phyloP scores from a whole-genome alignment of 2,888 invertebrate genomes.

The Macrosoma leucophasiata region DNA sequence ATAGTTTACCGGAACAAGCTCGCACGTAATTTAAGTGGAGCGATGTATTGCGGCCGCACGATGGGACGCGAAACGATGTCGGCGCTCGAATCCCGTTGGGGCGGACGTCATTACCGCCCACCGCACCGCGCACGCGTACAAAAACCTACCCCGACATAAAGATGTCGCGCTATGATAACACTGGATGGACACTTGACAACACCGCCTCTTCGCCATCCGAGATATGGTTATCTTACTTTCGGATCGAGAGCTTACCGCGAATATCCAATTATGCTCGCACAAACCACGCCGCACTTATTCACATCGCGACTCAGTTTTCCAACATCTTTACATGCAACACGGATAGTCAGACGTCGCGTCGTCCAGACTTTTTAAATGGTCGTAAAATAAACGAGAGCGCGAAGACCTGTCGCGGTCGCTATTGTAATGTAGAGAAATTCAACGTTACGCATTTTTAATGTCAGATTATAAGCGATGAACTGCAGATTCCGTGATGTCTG shows the following conservation, averaged over 20 bases:
- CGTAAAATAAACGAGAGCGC: slow-evolving; percentile 49
- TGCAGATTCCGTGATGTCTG: slow-evolving; percentile 30
- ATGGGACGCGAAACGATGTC: slow-evolving; percentile 71
- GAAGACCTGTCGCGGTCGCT: slow-evolving; percentile 45
- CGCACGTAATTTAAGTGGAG: slow-evolving; percentile 67
- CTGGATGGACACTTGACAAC: slow-evolving; percentile 59
- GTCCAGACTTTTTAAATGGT: slow-evolving; percentile 41
- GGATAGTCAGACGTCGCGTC: slow-evolving; percentile 32
- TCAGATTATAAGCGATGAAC: slow-evolving; percentile 43
- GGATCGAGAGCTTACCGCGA: slow-evolving; percentile 50
- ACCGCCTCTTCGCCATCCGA: slow-evolving; percentile 43
- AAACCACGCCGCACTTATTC: slow-evolving; percentile 46
- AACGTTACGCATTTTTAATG: slow-evolving; percentile 54
- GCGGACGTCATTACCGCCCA: slow-evolving; percentile 71
- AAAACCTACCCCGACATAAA: slow-evolving; percentile 62
- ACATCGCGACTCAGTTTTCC: slow-evolving; percentile 38
- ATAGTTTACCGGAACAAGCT: slow-evolving; percentile 65
- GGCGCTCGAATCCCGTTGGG: slow-evolving; percentile 68
- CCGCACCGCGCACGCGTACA: slow-evolving; percentile 61
- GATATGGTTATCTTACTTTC: slow-evolving; percentile 44
- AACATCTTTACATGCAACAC: slow-evolving; percentile 47
- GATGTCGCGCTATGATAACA: slow-evolving; percentile 65
- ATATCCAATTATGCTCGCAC: slow-evolving; percentile 57
- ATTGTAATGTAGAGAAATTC: slow-evolving; percentile 41
- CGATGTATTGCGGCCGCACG: slow-evolving; percentile 69